These are phyloP conservation scores for Bombylius discolor DNA, from an alignment of 2,888 invertebrate genomes.

Conservation along the genomic window DNA sequence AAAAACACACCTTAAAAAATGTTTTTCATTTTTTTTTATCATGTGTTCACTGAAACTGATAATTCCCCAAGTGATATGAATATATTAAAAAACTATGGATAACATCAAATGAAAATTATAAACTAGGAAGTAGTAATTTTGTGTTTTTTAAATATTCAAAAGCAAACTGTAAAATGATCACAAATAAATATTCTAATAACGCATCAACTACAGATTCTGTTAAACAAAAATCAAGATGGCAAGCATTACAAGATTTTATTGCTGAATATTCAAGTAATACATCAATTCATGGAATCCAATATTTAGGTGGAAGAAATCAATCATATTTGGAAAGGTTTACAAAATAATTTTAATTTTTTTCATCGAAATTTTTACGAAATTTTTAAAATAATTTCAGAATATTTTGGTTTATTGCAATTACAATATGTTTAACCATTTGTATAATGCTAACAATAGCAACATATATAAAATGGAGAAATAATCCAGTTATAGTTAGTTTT, in stretches of 20 bases:
- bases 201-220: not conserved
- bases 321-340: not conserved
- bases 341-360: not conserved
- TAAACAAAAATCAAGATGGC: not conserved
- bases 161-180: no score
- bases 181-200: not conserved
- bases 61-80: no score
- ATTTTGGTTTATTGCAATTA: constrained; percentile 44
- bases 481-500: constrained; percentile 53
- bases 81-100: no score
- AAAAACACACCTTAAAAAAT: no score
- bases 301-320: constrained; percentile 37
- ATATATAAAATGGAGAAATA: constrained; percentile 49
- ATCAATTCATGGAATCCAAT: constrained; percentile 42
- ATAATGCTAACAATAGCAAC: constrained; percentile 42
- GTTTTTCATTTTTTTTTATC: no score
- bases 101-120: no score
- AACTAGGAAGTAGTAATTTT: no score
- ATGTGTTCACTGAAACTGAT: no score
- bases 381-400: constrained; percentile 32
- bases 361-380: not conserved
- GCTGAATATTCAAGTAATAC: constrained; percentile 6
- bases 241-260: not conserved
- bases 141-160: no score
- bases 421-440: constrained; percentile 43